Conservation (phyloP, 1,140 invertebrate genomes). For the Drosophila albomicans region DNA sequence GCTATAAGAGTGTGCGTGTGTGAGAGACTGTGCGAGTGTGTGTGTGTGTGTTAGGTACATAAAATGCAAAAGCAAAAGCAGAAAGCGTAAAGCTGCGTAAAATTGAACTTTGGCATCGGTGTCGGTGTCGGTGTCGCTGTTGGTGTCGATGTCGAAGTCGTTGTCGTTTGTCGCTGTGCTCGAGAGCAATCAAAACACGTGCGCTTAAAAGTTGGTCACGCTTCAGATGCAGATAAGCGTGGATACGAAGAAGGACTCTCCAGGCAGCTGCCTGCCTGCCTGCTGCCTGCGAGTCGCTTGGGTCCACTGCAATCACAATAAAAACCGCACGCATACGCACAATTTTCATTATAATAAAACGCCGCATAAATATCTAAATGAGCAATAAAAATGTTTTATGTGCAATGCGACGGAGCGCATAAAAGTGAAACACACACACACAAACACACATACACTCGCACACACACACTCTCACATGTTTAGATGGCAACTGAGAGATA, state of each 20-base stretch:
- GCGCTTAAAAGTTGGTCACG: slow-evolving; percentile 70
- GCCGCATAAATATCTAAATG: slow-evolving; percentile 82
- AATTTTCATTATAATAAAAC: slow-evolving; percentile 83
- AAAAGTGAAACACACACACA: slow-evolving; percentile 45
- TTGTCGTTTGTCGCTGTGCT: slow-evolving; percentile 7
- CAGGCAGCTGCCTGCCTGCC: neutral
- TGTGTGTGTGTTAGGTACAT: slow-evolving; percentile 48
- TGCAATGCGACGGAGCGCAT: slow-evolving; percentile 68
- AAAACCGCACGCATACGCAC: slow-evolving; percentile 81
- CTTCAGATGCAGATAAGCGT: slow-evolving; percentile 66
- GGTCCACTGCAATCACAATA: slow-evolving; percentile 80
- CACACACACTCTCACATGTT: slow-evolving; percentile 16
- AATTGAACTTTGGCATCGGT: slow-evolving; percentile 59
- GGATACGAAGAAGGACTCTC: slow-evolving; percentile 10
- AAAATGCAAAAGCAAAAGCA: slow-evolving; percentile 68
- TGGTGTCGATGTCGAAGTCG: neutral
- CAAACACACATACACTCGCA: slow-evolving; percentile 22
- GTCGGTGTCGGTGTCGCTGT: slow-evolving; percentile 1
- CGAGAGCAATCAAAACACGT: slow-evolving; percentile 69
- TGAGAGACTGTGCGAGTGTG: neutral
- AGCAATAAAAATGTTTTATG: slow-evolving; percentile 84
- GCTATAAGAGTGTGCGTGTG: slow-evolving; percentile 16
- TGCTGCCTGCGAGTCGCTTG: neutral
- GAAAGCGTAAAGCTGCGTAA: slow-evolving; percentile 77
- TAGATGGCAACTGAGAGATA: slow-evolving; percentile 31